Evolutionary conservation across 2,113 vertebrate genomes (phyloP), one percentile per base, ranked within the genome.

Genomic region (Xerus inauris): DNA sequence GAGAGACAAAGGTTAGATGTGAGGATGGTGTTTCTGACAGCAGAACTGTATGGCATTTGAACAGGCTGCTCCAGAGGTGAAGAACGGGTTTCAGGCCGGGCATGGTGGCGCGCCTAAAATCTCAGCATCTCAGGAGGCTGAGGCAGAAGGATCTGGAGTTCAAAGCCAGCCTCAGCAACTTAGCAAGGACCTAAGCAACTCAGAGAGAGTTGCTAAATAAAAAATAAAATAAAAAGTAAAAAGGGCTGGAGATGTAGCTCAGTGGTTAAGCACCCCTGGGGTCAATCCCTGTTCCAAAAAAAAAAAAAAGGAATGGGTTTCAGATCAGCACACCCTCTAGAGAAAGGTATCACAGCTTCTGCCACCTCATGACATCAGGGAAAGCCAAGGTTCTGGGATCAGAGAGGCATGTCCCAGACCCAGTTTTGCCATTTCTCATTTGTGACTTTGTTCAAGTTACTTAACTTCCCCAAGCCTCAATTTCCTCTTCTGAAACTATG

Each of bases 341-440:
- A 91, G 57, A 47, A 65, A 69, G 30, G n/a, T 2, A 16, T 30
- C 17, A 0, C 19, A 1, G 42, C 19, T 71, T 72, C 75, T 38
- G 9, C n/a, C 38, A 45, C 17, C 47, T 42, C 7, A 0, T 0
- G 19, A 51, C 11, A 8, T 14, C 22, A 26, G 38, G 12, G 8
- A 2, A 93, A 88, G 82, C 19, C 28, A 26, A 83, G 45, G 32
- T 6, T 28, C 47, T 85, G 40, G 57, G 57, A 45, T n/a, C 65
- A 14, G 69, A 85, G 24, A 38, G 12, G 62, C 32, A 5, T 4
- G 10, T 5, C 38, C 28, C 59, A 32, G 45, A 26, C 49, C 8
- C n/a, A 1, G 20, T 2, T 5, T 87, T 54, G 32, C 77, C 13
- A 1, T 35, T 17, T 51, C 80, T 12, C 17, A 8, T 42, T 47